A percentile compares a stretch with the other conserved stretches of the same genome.
Evolutionary conservation across 2,113 vertebrate species (phyloP).

Genomic region (Choloepus hoffmanni): DNA sequence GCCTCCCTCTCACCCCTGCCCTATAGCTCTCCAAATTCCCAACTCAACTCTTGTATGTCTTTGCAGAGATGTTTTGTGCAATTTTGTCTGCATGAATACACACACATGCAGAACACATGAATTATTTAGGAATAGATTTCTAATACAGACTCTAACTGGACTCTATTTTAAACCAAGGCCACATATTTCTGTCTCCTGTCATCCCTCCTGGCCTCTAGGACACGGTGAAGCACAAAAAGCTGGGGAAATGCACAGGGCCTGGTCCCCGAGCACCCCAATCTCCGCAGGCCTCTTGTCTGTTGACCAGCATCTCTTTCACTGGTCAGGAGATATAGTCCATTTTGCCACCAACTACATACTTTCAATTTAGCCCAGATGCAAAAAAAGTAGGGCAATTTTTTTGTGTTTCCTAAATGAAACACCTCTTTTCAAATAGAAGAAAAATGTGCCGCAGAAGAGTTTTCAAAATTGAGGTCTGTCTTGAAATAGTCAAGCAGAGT

Average conservation of each 20-base stretch:
- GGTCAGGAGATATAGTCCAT: neutral
- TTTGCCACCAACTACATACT: neutral
- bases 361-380: conserved; percentile 13
- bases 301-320: neutral
- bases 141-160: neutral
- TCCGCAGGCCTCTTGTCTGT: too few species aligned
- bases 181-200: neutral
- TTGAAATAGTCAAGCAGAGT: conserved; percentile 4
- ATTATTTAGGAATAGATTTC: neutral
- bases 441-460: neutral
- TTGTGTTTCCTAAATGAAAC: conserved; percentile 56
- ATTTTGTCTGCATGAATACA: neutral
- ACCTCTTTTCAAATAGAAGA: conserved; percentile 36
- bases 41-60: neutral
- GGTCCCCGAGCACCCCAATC: neutral
- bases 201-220: neutral
- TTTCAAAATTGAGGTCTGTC: conserved; percentile 56
- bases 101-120: neutral
- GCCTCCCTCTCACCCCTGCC: neutral
- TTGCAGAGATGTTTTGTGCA: neutral
- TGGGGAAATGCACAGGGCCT: neutral
- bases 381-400: conserved; percentile 39
- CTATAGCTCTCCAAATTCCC: neutral
- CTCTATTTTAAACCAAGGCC: neutral
- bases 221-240: neutral